phyloP scores from a whole-genome alignment of 2,888 invertebrate species.

The Spisula subtruncata region DNA sequence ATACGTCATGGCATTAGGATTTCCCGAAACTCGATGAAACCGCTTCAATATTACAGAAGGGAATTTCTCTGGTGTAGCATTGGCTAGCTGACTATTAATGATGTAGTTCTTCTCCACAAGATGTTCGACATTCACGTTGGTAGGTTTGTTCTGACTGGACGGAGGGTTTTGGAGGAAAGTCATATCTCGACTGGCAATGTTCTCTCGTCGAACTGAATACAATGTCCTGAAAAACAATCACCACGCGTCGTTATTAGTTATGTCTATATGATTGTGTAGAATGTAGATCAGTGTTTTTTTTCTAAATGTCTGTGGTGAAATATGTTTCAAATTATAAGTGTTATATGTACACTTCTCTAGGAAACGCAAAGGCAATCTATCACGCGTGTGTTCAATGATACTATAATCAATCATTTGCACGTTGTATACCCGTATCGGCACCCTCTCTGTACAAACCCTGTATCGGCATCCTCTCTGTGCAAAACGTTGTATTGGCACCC shows the following conservation, averaged over 20 bases:
- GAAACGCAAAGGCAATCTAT: no score
- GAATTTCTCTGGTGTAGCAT: conserved; percentile 74
- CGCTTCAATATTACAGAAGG: conserved; percentile 76
- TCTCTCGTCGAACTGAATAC: conserved; percentile 74
- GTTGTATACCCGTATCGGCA: no score
- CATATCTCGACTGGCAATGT: conserved; percentile 74
- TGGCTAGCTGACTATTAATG: conserved; percentile 68
- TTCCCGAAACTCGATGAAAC: conserved; percentile 75
- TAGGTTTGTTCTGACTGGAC: conserved; percentile 46
- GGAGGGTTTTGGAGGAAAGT: conserved; percentile 54
- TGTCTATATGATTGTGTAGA: no score
- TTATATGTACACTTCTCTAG: no score
- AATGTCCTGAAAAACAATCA: conserved; percentile 70
- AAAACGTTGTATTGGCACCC: no score
- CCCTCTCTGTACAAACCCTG: no score
- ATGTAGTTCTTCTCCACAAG: conserved; percentile 79
- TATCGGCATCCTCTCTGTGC: no score
- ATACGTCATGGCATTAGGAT: conserved; percentile 71
- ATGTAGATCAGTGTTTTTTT: no score
- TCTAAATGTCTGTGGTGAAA: no score
- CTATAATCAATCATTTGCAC: no score
- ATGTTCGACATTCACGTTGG: conserved; percentile 72
- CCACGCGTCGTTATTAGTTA: neutral
- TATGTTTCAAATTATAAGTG: no score
- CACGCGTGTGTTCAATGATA: no score